Base-by-base conservation (phyloP, 64 coral and sea anemone genomes). In the Stichodactyla mertensii region DNA sequence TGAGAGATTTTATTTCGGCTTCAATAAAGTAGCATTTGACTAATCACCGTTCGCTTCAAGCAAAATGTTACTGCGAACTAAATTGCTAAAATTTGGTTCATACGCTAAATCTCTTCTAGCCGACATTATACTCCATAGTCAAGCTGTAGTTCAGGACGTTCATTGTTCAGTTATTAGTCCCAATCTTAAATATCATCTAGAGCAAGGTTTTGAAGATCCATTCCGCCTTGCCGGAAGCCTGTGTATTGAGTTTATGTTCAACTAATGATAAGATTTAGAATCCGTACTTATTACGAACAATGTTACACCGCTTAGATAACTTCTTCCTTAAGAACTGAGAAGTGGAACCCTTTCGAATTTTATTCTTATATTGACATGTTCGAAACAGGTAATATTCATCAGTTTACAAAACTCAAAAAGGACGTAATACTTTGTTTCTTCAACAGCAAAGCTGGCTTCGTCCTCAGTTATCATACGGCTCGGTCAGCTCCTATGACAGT, bases 401-500 rank as follows among this genome's bases (percentile, higher is more conserved):
- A 28, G 26, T 69, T 12, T 27, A 74, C 69, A 14, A 13, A 26
- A 74, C 22, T 66, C 22, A 26, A 74, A 31, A 11, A 10, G 52
- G 15, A 82, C 27, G 27, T 5, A 57, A 60, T 61, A 16, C 27
- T 84, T 26, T 85, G 60, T 55, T 61, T 61, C 24, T 62, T 64
- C 57, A 51, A 28, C 55, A 85, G 83, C 83, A 85, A 55, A 85
- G 60, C 18, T 85, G 83, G 83, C 80, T 85, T 31, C 53, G 83
- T 52, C 83, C 83, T 16, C 83, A 85, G 55, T 61, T 64, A 16
- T 85, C 83, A 61, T 57, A 61, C 45, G 83, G 83, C 18, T 85
- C 83, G 10, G 83, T 85, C 27, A 85, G 83, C 10, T 85, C 83
- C 27, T 85, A 64, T 27, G 83, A 85, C 55, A 85, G 83, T 62